Conservation (phyloP, 2,113 vertebrate genomes). For the Eubucco bourcierii region DNA sequence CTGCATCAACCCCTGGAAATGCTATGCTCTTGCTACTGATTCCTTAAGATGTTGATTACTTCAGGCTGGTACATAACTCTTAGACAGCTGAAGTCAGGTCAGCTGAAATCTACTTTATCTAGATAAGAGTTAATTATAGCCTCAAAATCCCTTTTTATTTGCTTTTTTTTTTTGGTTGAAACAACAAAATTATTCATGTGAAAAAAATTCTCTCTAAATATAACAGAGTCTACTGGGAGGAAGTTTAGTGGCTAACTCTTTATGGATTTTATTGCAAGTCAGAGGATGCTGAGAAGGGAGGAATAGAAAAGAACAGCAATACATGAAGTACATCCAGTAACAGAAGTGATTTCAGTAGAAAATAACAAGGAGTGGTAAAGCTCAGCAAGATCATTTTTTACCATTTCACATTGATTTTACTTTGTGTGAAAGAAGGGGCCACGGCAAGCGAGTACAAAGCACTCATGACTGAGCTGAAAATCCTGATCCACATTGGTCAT, state of each 20-base stretch:
- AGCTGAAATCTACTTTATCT: neutral
- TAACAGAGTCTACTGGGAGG: constrained; percentile 41
- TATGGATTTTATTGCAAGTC: constrained; percentile 35
- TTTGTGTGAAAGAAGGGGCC: constrained; percentile 86
- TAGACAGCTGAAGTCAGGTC: neutral
- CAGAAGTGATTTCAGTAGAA: neutral
- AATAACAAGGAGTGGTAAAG: neutral
- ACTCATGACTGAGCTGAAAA: constrained; percentile 96
- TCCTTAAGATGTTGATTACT: neutral
- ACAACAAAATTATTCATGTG: neutral
- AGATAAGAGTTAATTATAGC: constrained; percentile 5
- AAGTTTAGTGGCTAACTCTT: constrained; percentile 48
- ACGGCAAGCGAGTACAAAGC: constrained; percentile 92
- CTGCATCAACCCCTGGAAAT: neutral
- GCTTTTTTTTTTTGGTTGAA: constrained; percentile 19
- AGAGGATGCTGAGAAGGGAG: constrained; percentile 57
- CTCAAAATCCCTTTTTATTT: constrained; percentile 34
- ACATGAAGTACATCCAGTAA: neutral
- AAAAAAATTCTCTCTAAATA: constrained; percentile 32
- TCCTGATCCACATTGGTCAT: constrained; percentile 92
- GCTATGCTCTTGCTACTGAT: neutral
- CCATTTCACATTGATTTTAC: neutral
- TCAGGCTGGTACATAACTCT: neutral
- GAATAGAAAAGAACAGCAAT: constrained; percentile 14
- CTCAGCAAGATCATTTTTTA: neutral